Base-by-base conservation (phyloP, 2,113 vertebrate genomes). In the Calonectris borealis region DNA sequence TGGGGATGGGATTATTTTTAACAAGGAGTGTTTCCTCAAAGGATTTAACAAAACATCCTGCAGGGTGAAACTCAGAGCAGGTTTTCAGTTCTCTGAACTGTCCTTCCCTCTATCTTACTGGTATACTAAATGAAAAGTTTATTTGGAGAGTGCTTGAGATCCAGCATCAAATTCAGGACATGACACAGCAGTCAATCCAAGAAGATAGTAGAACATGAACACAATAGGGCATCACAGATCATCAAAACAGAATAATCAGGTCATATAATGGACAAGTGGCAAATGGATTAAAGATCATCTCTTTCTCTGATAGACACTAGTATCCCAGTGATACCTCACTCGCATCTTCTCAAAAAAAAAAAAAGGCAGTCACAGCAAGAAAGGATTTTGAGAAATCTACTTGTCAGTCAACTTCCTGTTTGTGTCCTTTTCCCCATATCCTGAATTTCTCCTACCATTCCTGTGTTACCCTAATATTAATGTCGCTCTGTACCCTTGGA, bases 61-160 rank as follows among this genome's bases (percentile, higher is more conserved):
- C 52, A 93, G 86, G 83, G 84, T 85, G 52, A 64, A 84, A 94
- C 93, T 88, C 57, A 80, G 60, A 93, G 91, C 57, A 88, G 68
- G 51, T 42, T 86, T 94, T 96, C 68, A 83, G 75, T 95, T 88
- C 65, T 93, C 88, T 85, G 66, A 90, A 92, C 60, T 13, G 25
- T 52, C 90, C 62, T 75, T 83, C 92, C 90, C 91, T 78, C 92
- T 84, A 70, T 25, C 60, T 82, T 52, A 86, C 68, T 42, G 52
- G 96, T 55, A 92, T 58, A 71, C 76, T 81, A 93, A 96, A 98
- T 96, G 91, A 96, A 93, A 91, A 95, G 88, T 82, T 86, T 89
- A 77, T 86, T 65, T 57, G 84, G 40, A 95, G 94, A 94, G 51
- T 46, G 9, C 75, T 94, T 78, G 95, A 73, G 71, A 95, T 90